These are phyloP conservation scores for Alouatta caraya DNA, from an alignment of 2,797 vertebrate genomes.

Conservation along the genomic window DNA sequence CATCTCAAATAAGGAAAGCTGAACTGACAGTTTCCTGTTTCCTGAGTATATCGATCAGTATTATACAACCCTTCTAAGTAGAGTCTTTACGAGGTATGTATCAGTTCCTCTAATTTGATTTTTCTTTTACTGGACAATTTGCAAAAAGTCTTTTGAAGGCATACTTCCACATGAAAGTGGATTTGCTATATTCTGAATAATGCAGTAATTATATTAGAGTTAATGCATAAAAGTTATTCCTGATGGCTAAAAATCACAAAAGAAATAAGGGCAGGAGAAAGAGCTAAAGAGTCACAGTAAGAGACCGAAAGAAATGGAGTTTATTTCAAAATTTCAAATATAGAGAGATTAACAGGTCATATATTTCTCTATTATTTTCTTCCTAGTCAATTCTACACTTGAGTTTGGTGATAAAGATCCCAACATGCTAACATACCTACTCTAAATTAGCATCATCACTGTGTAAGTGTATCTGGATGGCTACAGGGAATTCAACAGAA, in stretches of 20 bases:
- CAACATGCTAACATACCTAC: neutral
- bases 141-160: neutral
- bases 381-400: neutral
- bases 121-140: neutral
- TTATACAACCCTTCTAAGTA: neutral
- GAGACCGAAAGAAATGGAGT: neutral
- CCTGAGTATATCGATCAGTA: neutral
- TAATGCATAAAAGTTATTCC: neutral
- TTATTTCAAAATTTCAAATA: neutral
- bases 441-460: neutral
- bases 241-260: neutral
- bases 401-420: neutral
- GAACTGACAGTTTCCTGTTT: neutral
- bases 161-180: neutral
- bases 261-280: neutral
- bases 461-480: neutral
- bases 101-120: neutral
- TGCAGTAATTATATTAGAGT: neutral
- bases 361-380: neutral
- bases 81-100: neutral
- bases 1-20: neutral
- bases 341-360: neutral
- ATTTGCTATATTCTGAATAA: neutral
- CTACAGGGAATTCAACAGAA: neutral
- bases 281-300: accelerated